phyloP scores from a whole-genome alignment of 2,888 invertebrate genomes.

The Lasioglossum zephyrum region DNA sequence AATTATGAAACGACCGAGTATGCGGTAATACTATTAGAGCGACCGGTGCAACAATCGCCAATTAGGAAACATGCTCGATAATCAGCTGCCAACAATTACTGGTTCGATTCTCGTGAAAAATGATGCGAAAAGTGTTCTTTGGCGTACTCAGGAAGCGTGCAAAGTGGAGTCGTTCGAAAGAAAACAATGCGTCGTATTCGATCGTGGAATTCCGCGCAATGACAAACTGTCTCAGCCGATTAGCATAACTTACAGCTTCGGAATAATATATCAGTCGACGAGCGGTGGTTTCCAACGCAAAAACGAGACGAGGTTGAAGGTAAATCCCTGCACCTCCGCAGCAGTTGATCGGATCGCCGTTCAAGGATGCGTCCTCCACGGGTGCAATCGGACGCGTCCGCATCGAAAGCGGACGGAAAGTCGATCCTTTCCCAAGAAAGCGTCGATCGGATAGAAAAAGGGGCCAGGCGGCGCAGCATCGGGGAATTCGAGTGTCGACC shows the following conservation, averaged over 20 bases:
- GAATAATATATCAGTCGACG: neutral
- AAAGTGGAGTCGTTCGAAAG: neutral
- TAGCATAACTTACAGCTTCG: neutral
- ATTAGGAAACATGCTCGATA: slow-evolving; percentile 31
- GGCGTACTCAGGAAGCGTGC: neutral
- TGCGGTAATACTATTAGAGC: slow-evolving; percentile 33
- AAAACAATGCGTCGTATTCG: neutral
- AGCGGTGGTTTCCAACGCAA: neutral
- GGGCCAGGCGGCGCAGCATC: slow-evolving; percentile 1
- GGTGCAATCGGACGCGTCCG: neutral
- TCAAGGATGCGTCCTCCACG: neutral
- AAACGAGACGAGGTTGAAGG: neutral
- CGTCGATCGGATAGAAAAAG: neutral
- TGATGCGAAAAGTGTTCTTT: neutral
- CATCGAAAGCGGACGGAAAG: neutral
- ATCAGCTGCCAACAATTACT: neutral
- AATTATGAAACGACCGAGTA: slow-evolving; percentile 38
- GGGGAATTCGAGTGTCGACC: slow-evolving; percentile 68
- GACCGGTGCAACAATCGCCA: slow-evolving; percentile 3
- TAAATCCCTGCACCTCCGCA: neutral
- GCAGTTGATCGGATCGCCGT: neutral
- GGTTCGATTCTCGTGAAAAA: neutral
- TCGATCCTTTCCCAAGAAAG: slow-evolving; percentile 2
- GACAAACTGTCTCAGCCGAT: neutral
- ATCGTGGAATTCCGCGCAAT: neutral